These are phyloP conservation scores for Dryas iulia DNA, from an alignment of 1,140 invertebrate genomes.

Conservation along the genomic window DNA sequence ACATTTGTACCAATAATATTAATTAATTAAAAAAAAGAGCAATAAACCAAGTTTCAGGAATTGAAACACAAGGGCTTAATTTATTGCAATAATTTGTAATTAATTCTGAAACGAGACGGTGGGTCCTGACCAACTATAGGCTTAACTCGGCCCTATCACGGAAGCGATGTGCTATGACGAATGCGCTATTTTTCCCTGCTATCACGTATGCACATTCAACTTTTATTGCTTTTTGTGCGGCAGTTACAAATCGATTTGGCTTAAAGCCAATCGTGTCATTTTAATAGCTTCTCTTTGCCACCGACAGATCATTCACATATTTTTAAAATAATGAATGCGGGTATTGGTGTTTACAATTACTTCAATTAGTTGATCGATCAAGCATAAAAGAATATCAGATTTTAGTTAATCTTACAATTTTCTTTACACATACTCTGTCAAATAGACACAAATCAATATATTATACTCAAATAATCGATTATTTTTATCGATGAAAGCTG, in stretches of 20 bases:
- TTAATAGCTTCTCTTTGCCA: conserved; percentile 65
- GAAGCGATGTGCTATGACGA: conserved; percentile 56
- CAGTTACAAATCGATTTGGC: conserved; percentile 77
- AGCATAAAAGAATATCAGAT: neutral
- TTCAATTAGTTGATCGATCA: neutral
- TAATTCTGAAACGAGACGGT: no score
- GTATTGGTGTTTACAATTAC: neutral
- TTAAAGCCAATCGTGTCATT: conserved; percentile 69
- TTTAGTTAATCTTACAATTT: no score
- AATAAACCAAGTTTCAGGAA: no score
- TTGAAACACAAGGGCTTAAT: no score
- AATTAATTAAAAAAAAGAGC: no score
- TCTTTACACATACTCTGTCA: no score
- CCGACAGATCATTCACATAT: conserved; percentile 50
- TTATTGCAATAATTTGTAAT: neutral
- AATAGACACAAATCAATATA: no score
- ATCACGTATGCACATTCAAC: conserved; percentile 70
- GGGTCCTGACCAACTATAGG: neutral
- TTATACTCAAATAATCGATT: no score
- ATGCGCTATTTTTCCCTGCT: conserved; percentile 66
- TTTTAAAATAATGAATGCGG: conserved; percentile 35
- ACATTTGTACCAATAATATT: no score
- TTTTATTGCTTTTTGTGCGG: conserved; percentile 74
- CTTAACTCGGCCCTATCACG: conserved; percentile 44
- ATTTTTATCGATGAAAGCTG: no score